phyloP scores from a whole-genome alignment of 2,888 invertebrate genomes.

The Metacarcinus magister region DNA sequence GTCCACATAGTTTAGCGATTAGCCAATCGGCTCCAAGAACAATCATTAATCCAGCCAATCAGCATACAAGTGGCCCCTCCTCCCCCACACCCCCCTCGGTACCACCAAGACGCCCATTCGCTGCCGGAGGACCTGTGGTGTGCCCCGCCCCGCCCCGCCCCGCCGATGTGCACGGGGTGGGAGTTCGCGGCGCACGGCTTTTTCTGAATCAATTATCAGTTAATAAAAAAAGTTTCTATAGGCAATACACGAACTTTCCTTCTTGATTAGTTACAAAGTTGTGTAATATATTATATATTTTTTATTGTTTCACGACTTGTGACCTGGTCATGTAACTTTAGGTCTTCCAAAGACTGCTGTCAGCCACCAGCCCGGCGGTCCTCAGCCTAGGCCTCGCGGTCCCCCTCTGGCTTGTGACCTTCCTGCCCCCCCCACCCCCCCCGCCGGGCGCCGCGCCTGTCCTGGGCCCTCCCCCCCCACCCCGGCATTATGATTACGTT shows the following conservation, averaged over 20 bases:
- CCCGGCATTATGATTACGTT: not conserved
- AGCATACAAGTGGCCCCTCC: not conserved
- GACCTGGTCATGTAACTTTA: constrained; percentile 35
- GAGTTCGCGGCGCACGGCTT: not conserved
- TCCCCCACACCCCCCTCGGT: not conserved
- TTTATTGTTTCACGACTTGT: not conserved
- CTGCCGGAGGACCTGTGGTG: not conserved
- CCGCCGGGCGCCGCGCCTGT: not conserved
- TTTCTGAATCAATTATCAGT: not conserved
- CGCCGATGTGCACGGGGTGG: not conserved
- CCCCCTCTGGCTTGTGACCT: not conserved
- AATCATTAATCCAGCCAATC: constrained; percentile 28
- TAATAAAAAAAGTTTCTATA: constrained; percentile 12
- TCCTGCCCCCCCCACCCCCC: not conserved
- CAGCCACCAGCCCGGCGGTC: constrained; percentile 27
- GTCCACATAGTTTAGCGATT: constrained; percentile 5
- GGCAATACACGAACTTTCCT: constrained; percentile 26
- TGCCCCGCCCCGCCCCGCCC: not conserved
- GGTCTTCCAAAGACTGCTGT: constrained; percentile 49
- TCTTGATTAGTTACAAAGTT: constrained; percentile 1
- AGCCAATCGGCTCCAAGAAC: constrained; percentile 8
- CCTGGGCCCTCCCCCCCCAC: not conserved
- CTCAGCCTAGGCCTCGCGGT: not conserved
- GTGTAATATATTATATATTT: not conserved
- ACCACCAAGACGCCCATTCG: not conserved